These are phyloP conservation scores for Alligator sinensis DNA, from an alignment of 2,113 vertebrate species.

Conservation along the genomic window DNA sequence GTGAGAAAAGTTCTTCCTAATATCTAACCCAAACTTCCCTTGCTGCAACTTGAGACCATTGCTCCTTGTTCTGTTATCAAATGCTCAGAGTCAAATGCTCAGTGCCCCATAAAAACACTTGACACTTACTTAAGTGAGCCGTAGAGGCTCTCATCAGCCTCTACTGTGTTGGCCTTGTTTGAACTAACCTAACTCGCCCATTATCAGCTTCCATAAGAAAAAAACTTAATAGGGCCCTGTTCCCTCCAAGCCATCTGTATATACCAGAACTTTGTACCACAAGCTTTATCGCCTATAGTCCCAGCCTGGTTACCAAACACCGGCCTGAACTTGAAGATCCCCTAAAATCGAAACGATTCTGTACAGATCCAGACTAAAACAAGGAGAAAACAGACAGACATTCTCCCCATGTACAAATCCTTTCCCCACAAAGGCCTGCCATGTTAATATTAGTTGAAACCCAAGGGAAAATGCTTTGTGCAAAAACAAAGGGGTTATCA, in stretches of 20 bases:
- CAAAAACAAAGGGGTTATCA: constrained; percentile 57
- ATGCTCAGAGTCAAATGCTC: neutral
- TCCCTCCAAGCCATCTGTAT: neutral
- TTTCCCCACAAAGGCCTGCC: neutral
- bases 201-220: neutral
- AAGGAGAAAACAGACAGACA: neutral
- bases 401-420: neutral
- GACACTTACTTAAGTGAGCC: neutral
- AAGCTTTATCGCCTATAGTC: neutral
- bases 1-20: no score
- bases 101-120: neutral
- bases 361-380: neutral
- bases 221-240: accelerated
- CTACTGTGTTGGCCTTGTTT: neutral
- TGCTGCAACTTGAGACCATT: no score
- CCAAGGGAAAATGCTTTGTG: constrained; percentile 50
- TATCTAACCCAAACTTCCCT: no score
- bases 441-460: constrained; percentile 58
- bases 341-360: neutral
- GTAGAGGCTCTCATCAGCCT: neutral
- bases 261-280: neutral
- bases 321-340: neutral
- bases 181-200: neutral
- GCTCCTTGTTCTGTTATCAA: no score
- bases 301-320: neutral